Conservation (phyloP, 1,140 invertebrate species). For the Saccostrea cuccullata region DNA sequence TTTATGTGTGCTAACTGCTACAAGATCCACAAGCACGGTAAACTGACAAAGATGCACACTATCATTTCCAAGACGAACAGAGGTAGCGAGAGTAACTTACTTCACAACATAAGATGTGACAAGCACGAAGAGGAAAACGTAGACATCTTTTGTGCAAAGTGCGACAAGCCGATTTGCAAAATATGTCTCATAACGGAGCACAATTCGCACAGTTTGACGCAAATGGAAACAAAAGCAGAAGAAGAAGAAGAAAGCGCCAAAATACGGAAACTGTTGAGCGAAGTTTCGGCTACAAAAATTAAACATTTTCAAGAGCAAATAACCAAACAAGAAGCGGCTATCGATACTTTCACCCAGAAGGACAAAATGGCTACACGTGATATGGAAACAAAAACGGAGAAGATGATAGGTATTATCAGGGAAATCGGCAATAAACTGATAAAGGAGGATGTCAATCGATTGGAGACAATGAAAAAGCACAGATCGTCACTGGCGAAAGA, state of each 20-base stretch:
- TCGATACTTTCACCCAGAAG: background rate
- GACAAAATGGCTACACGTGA: background rate
- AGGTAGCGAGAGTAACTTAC: background rate
- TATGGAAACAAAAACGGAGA: background rate
- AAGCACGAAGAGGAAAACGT: background rate
- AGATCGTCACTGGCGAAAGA: background rate
- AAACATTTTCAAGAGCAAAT: conserved; percentile 8
- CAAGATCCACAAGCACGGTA: conserved; percentile 14
- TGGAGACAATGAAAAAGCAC: conserved; percentile 17
- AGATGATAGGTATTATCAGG: background rate
- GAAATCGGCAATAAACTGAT: background rate
- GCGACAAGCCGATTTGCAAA: conserved; percentile 11
- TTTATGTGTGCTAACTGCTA: conserved; percentile 11
- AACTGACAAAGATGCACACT: background rate
- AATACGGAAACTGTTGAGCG: background rate
- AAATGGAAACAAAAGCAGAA: conserved; percentile 15
- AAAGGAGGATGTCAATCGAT: background rate
- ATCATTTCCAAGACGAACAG: background rate
- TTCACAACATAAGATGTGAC: background rate
- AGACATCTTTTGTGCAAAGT: conserved; percentile 3
- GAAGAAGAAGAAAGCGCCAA: background rate
- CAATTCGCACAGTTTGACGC: background rate
- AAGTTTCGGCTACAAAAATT: background rate
- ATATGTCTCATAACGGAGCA: background rate
- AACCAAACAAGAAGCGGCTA: background rate